A percentile compares a stretch with the other conserved stretches of the same genome.
phyloP scores from a whole-genome alignment of 2,797 vertebrate genomes.

The Thaleichthys pacificus region DNA sequence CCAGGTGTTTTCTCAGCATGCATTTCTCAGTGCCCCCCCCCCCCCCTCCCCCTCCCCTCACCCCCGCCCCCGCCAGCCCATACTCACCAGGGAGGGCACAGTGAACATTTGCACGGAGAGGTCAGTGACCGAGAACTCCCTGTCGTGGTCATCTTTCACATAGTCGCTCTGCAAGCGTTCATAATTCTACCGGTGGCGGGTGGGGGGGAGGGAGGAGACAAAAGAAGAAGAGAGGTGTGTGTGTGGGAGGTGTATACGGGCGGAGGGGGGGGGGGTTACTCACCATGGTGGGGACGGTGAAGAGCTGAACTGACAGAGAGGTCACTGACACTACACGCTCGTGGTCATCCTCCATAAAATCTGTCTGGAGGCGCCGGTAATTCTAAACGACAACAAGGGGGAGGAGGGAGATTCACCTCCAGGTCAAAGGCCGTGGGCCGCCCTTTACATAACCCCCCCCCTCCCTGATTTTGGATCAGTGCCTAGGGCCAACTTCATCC shows the following conservation, averaged over 20 bases:
- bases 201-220: constrained; percentile 62
- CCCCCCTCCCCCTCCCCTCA: not conserved
- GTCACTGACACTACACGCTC: constrained; percentile 97
- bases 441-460: constrained; percentile 13
- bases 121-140: constrained; percentile 95
- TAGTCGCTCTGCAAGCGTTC: constrained; percentile 95
- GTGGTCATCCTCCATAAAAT: constrained; percentile 99
- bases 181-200: constrained; percentile 87
- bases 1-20: constrained; percentile 6
- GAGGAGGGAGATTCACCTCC: constrained; percentile 83
- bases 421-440: constrained; percentile 73
- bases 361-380: constrained; percentile 97
- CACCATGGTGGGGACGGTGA: constrained; percentile 97
- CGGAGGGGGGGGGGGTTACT: constrained; percentile 76
- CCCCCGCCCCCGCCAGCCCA: constrained; percentile 35
- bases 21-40: not conserved
- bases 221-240: constrained; percentile 80
- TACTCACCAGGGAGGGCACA: constrained; percentile 94
- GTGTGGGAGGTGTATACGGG: constrained; percentile 72
- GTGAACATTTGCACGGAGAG: constrained; percentile 98
- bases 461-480: not conserved
- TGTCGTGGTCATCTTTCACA: constrained; percentile 95
- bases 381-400: constrained; percentile 92
- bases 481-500: not conserved
- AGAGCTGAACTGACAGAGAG: constrained; percentile 97